Base-by-base conservation (phyloP, 2,797 vertebrate genomes). In the Eulemur albifrons region DNA sequence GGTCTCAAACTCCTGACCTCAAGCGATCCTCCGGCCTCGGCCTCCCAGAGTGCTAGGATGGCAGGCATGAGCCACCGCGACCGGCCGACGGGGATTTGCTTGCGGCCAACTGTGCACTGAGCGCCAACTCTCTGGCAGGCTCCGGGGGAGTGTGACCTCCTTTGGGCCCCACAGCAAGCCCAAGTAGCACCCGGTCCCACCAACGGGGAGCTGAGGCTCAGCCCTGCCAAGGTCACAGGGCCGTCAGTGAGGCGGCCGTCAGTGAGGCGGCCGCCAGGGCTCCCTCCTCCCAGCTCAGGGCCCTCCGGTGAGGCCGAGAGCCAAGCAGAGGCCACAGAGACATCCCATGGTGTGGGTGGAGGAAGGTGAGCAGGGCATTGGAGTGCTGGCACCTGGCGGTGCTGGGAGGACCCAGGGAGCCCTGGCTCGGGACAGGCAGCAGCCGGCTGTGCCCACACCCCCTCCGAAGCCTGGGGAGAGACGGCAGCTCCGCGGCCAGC, bases 391-490 rank as follows among this genome's bases (percentile, higher is more conserved):
- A 14, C 40, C 20, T 1, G 38, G 63, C 45, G 12, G 61, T 3
- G 52, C 43, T 12, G 14, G n/a, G 61, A 20, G 7, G 18, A 1
- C 12, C 6, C 2, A 3, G 23, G 13, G 76, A 48, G 38, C 57
- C 54, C 35, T 0, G 1, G 63, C 25, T 13, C 54, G 25, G 45
- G 40, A 54, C 1, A 4, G 87, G 43, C 15, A 48, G 43, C 8
- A 59, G 76, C 4, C 0, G 1, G 32, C 54, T 48, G 54, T 1
- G 4, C 73, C 75, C 0, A 0, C 1, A 6, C 23, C 25, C 7
- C 3, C n/a, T 27, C 8, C 1, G 10, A 54, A 82, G 59, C 82
- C 70, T 0, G 0, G 45, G 63, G 20, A 72, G 6, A 73, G 59
- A 32, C 1, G 1, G 80, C 2, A 7, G 73, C 27, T 70, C 52